phyloP scores from a whole-genome alignment of 2,113 vertebrate genomes.

The Microcebus ravelobensis region DNA sequence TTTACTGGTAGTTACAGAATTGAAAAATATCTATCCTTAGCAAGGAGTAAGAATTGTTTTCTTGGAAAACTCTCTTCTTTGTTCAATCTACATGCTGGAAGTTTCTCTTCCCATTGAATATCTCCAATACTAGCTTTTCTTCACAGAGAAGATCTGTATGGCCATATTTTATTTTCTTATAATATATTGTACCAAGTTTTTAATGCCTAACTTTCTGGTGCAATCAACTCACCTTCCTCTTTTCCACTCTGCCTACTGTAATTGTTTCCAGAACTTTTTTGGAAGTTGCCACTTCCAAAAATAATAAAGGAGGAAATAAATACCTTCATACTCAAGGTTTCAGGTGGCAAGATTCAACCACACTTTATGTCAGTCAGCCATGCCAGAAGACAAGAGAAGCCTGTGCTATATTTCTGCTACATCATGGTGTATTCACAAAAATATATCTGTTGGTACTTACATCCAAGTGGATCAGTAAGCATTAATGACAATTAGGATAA shows the following conservation, averaged over 20 bases:
- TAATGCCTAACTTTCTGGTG: background rate
- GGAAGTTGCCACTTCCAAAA: background rate
- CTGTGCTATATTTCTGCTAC: background rate
- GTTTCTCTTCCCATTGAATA: background rate
- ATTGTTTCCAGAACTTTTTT: constrained; percentile 22
- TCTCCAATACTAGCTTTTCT: background rate
- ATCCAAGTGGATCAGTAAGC: background rate
- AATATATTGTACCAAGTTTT: background rate
- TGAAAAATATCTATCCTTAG: background rate
- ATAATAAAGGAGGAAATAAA: background rate
- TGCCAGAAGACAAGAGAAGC: background rate
- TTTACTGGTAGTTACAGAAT: background rate
- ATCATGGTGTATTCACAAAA: background rate
- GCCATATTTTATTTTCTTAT: background rate
- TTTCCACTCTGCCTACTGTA: background rate
- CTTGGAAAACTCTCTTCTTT: background rate
- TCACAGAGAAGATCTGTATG: background rate
- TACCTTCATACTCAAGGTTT: background rate
- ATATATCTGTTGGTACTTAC: background rate
- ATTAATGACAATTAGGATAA: background rate
- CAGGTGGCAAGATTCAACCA: background rate
- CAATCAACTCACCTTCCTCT: background rate
- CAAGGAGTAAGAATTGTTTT: constrained; percentile 11
- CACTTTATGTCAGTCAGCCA: background rate
- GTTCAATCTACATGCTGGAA: background rate